Conservation (phyloP, 1,140 invertebrate species). For the Drosophila sucinea region DNA sequence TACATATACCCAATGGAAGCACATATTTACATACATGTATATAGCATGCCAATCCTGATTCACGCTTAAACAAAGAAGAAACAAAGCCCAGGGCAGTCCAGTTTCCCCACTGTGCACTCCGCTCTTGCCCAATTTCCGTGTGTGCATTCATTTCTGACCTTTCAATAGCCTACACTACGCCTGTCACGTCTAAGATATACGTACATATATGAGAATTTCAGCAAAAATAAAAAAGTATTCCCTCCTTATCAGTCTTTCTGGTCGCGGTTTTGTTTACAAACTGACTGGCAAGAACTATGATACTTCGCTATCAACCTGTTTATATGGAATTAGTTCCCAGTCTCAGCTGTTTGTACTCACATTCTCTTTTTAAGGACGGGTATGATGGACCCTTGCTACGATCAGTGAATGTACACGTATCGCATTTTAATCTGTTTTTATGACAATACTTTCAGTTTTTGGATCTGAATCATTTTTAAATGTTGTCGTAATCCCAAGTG, state of each 20-base stretch:
- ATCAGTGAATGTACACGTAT: not conserved
- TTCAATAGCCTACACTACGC: not conserved
- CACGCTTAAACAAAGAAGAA: constrained; percentile 18
- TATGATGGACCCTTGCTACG: not conserved
- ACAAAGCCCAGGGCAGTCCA: not conserved
- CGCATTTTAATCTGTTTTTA: not conserved
- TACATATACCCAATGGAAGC: not conserved
- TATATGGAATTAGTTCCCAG: constrained; percentile 28
- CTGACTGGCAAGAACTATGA: constrained; percentile 30
- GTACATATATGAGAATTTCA: constrained; percentile 28
- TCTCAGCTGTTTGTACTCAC: constrained; percentile 39
- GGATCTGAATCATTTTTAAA: not conserved
- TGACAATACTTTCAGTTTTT: not conserved
- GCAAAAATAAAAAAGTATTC: not conserved
- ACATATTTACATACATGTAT: no score
- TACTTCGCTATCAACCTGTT: constrained; percentile 33
- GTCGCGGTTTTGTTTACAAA: constrained; percentile 44
- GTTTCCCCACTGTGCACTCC: not conserved
- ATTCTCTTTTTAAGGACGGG: not conserved
- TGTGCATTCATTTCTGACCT: constrained; percentile 6
- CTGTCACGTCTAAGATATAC: constrained; percentile 20
- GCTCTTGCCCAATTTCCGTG: not conserved
- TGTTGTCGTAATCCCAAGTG: not conserved
- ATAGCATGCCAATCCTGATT: not conserved
- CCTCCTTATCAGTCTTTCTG: constrained; percentile 28